Evolutionary conservation across 2,113 vertebrate genomes (phyloP).

Genomic region (Ceyx melanurus): DNA sequence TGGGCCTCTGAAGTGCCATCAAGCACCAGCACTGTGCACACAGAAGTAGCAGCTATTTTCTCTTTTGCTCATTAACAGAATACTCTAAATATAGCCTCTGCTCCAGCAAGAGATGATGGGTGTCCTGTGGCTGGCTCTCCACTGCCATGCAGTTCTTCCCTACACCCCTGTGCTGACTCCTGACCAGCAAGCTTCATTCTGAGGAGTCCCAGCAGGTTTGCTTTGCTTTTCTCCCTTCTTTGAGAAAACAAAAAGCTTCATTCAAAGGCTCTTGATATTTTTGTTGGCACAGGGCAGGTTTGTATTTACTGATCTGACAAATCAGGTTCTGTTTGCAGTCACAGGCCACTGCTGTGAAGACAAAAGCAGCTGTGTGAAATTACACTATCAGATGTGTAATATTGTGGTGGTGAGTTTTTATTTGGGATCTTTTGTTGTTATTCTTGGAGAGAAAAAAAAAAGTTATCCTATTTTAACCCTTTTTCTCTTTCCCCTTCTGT

Average conservation of each 20-base stretch:
- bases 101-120: neutral
- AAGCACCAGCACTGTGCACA: neutral
- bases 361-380: neutral
- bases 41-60: constrained; percentile 4
- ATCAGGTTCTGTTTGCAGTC: neutral
- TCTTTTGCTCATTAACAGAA: constrained; percentile 31
- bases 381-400: neutral
- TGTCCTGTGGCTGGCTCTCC: neutral
- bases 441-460: neutral
- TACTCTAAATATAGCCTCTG: constrained; percentile 24
- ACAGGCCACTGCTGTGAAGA: neutral
- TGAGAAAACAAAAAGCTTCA: neutral
- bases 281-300: neutral
- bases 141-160: fast-evolving
- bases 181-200: neutral
- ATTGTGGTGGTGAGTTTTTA: neutral
- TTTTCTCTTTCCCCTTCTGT: neutral
- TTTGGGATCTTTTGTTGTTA: neutral
- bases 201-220: neutral
- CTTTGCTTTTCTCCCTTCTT: neutral
- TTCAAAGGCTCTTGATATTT: neutral
- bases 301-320: neutral
- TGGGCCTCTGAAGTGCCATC: neutral
- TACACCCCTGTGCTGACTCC: neutral
- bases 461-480: neutral